phyloP scores from a whole-genome alignment of 2,888 invertebrate species.

The Tetragonisca angustula region DNA sequence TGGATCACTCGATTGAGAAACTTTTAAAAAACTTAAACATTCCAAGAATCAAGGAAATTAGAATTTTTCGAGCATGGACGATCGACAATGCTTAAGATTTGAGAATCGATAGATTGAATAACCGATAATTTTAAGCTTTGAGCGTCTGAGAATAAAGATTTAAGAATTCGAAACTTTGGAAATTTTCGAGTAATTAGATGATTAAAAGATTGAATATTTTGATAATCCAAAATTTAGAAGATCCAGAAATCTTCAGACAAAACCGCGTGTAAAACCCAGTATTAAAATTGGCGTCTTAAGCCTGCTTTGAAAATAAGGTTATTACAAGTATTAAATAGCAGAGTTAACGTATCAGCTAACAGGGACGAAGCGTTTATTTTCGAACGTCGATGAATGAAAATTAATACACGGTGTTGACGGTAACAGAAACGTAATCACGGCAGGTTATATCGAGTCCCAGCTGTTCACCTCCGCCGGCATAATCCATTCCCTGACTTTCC shows the following conservation, averaged over 20 bases:
- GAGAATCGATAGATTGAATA: not conserved
- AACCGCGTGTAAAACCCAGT: not conserved
- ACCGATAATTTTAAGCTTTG: not conserved
- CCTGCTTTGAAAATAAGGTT: not conserved
- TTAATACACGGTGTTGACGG: conserved; percentile 31
- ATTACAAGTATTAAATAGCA: not conserved
- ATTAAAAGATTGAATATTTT: not conserved
- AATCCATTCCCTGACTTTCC: conserved; percentile 72
- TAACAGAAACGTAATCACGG: conserved; percentile 39
- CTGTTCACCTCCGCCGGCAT: conserved; percentile 57
- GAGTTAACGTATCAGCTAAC: not conserved
- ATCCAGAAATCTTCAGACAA: not conserved
- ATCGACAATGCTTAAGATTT: no score
- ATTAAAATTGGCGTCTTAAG: not conserved
- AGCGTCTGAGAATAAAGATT: not conserved
- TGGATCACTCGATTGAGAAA: not conserved
- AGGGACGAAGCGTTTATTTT: not conserved
- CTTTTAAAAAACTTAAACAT: no score
- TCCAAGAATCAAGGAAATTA: no score
- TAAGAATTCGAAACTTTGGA: not conserved
- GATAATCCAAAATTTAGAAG: not conserved
- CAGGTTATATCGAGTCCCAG: conserved; percentile 54
- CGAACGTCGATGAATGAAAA: conserved; percentile 22
- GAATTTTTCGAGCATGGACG: no score
- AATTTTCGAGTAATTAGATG: not conserved